Base-by-base conservation (phyloP, 2,888 invertebrate species). In the Luperina nickerlii region DNA sequence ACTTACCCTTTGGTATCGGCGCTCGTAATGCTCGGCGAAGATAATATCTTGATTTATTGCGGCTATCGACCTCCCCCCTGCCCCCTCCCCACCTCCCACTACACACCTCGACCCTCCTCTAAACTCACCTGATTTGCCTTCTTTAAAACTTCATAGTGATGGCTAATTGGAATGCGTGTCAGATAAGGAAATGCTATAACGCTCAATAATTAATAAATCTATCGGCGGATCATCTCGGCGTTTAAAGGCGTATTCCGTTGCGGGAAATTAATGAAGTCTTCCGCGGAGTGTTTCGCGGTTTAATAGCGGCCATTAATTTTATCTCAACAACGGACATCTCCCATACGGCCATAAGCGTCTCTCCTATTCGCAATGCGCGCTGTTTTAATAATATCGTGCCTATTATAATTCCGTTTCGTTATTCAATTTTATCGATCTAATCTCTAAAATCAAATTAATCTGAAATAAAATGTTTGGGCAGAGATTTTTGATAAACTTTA, bases 241-340 rank as follows among this genome's bases (percentile, higher is more conserved):
- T 95, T 94, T 94, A 92, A 93, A 95, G 96, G 96, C 96, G 96
- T 94, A 92, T 88, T 93, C 92, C 92, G 92, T 94, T 91, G 94
- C 92, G 93, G 93, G 92, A 95, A 96, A 96, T 96, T 96, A 96
- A 96, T 96, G 96, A 96, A 96, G 95, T 96, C 96, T 96, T 96
- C 94, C 94, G 94, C 91, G 91, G 94, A 94, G 94, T 92, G 94
- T 95, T 96, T 96, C 95, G 95, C 94, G 92, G 92, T 95, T 96
- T 96, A 96, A 96, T 96, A 93, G 96, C 91, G 24, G 92, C 95
- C 92, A 96, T 96, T 96, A 96, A 96, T 96, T 95, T 96, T 96
- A 96, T 96, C 96, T 95, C 94, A 94, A 95, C 94, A 93, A 93
- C 95, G 92, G 91, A 90, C 90, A 93, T 94, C 93, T 90, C 88